phyloP scores from a whole-genome alignment of 2,888 invertebrate genomes.

The Bimastos eiseni region DNA sequence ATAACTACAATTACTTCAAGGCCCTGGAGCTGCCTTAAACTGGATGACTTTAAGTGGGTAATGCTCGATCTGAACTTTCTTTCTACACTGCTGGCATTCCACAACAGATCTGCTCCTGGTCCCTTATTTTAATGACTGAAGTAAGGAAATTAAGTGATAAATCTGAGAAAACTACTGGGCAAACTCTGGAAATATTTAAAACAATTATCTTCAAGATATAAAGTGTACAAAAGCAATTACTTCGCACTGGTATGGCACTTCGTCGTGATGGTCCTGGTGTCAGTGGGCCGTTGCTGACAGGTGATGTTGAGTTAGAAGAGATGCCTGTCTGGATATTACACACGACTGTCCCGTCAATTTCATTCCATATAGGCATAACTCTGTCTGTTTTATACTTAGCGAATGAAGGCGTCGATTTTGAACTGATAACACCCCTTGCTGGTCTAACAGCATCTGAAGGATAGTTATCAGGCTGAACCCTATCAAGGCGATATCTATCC shows the following conservation, averaged over 20 bases:
- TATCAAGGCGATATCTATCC: not conserved
- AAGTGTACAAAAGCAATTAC: constrained; percentile 8
- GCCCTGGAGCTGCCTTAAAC: too few species aligned
- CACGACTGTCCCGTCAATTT: not conserved
- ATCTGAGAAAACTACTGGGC: not conserved
- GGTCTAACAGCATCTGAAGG: not conserved
- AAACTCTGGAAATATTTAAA: not conserved
- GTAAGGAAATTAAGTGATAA: not conserved
- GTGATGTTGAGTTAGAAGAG: not conserved
- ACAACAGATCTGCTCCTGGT: too few species aligned
- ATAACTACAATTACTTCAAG: too few species aligned
- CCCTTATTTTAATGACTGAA: too few species aligned
- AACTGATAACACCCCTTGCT: not conserved
- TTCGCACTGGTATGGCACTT: constrained; percentile 17
- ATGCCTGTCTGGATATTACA: not conserved
- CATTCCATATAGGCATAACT: not conserved
- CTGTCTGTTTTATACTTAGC: not conserved
- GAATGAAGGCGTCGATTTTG: constrained; percentile 13
- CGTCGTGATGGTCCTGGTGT: constrained; percentile 14
- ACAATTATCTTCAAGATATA: not conserved
- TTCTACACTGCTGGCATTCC: too few species aligned
- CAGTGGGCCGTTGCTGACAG: not conserved
- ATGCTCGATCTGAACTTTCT: too few species aligned
- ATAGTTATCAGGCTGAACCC: not conserved
- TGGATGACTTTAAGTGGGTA: too few species aligned